These are phyloP conservation scores for Taurulus bubalis DNA, from an alignment of 2,113 vertebrate genomes.

Conservation along the genomic window DNA sequence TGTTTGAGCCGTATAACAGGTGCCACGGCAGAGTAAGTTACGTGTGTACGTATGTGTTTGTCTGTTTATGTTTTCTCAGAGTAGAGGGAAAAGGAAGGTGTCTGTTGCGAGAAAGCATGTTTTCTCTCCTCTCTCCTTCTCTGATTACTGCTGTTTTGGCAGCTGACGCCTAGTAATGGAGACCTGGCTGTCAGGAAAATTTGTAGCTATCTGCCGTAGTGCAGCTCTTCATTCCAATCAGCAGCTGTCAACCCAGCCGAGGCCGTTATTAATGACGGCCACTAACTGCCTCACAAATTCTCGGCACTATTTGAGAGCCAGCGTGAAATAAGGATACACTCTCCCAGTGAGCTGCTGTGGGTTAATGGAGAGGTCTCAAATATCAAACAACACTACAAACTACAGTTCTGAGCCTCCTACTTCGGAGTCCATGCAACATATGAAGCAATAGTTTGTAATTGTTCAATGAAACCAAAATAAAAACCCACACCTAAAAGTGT, in stretches of 20 bases:
- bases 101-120: slow-evolving; percentile 47
- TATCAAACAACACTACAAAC: slow-evolving; percentile 69
- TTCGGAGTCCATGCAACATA: slow-evolving; percentile 23
- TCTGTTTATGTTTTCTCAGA: slow-evolving; percentile 54
- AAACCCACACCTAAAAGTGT: slow-evolving; percentile 33
- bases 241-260: slow-evolving; percentile 78
- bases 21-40: slow-evolving; percentile 4
- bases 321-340: slow-evolving; percentile 80
- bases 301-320: slow-evolving; percentile 80
- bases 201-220: slow-evolving; percentile 82
- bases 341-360: slow-evolving; percentile 69
- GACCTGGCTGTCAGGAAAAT: slow-evolving; percentile 83
- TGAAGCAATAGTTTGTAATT: slow-evolving; percentile 12
- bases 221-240: slow-evolving; percentile 82
- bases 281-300: slow-evolving; percentile 83
- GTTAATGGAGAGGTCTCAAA: slow-evolving; percentile 77
- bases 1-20: slow-evolving; percentile 25
- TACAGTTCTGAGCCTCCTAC: slow-evolving; percentile 31
- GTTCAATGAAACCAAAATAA: slow-evolving; percentile 31
- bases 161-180: slow-evolving; percentile 82
- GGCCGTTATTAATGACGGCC: slow-evolving; percentile 83
- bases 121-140: slow-evolving; percentile 72
- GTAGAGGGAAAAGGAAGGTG: slow-evolving; percentile 40
- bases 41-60: slow-evolving; percentile 38
- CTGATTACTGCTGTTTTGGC: slow-evolving; percentile 82